A percentile compares a stretch with the other conserved stretches of the same genome.
Evolutionary conservation across 2,888 invertebrate species (phyloP).

Genomic region (Sisyra nigra): DNA sequence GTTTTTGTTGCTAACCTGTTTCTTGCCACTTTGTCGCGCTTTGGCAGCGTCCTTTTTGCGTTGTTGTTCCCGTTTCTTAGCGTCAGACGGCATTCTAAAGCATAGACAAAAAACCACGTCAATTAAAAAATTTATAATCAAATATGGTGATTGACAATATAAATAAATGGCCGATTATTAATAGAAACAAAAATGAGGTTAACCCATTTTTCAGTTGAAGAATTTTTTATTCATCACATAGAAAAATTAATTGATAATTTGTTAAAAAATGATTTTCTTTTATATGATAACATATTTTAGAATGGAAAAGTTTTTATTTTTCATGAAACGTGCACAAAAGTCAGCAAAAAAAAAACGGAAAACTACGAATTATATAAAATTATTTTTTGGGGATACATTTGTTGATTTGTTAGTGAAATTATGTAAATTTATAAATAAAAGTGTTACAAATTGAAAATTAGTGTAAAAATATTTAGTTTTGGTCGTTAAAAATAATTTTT

Average conservation of each 20-base stretch:
- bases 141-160: background rate
- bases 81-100: conserved; percentile 85
- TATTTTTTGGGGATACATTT: background rate
- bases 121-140: background rate
- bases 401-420: background rate
- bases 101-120: background rate
- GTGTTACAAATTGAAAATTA: background rate
- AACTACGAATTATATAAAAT: background rate
- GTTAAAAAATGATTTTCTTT: too few relatives aligned
- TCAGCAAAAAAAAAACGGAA: background rate
- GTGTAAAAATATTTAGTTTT: too few relatives aligned
- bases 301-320: too few relatives aligned
- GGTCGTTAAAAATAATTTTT: background rate
- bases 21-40: conserved; percentile 31
- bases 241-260: too few relatives aligned
- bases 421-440: background rate
- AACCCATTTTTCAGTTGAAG: too few relatives aligned
- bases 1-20: conserved; percentile 28
- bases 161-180: background rate
- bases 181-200: background rate
- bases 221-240: too few relatives aligned
- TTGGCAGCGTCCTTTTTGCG: conserved; percentile 93
- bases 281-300: too few relatives aligned
- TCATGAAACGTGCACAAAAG: too few relatives aligned
- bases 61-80: conserved; percentile 94